These are phyloP conservation scores for Ceriagrion tenellum DNA, from an alignment of 2,888 invertebrate species.

Conservation along the genomic window DNA sequence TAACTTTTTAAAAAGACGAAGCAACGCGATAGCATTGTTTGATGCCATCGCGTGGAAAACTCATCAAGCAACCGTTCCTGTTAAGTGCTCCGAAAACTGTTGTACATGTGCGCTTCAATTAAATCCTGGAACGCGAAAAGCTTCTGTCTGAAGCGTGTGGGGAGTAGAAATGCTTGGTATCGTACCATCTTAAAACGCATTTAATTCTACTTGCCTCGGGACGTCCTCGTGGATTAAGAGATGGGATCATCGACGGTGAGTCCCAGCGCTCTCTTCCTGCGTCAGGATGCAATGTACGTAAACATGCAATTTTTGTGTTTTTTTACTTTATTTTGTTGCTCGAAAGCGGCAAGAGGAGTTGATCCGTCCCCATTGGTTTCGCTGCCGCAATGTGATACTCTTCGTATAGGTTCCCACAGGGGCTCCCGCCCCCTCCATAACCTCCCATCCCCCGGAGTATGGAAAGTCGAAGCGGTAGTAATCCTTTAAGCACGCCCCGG, in stretches of 20 bases:
- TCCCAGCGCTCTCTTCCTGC: not conserved
- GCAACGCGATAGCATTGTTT: too few relatives aligned
- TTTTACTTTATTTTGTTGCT: not conserved
- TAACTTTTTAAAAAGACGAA: too few relatives aligned
- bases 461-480: not conserved
- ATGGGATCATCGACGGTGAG: not conserved
- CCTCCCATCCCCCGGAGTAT: not conserved
- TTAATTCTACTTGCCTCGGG: not conserved
- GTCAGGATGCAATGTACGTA: not conserved
- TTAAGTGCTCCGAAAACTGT: not conserved
- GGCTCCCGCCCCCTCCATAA: not conserved
- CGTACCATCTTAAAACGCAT: not conserved
- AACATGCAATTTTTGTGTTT: not conserved
- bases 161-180: not conserved
- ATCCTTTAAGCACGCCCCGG: conserved; percentile 22
- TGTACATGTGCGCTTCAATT: not conserved
- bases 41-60: not conserved
- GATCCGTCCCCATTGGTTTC: not conserved
- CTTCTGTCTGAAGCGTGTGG: not conserved
- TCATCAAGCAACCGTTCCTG: not conserved
- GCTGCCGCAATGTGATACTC: too few relatives aligned
- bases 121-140: not conserved
- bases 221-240: not conserved
- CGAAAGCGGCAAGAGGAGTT: not conserved
- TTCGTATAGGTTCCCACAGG: too few relatives aligned